A percentile compares a stretch with the other conserved stretches of the same genome.
phyloP scores from a whole-genome alignment of 1,140 invertebrate species.

The Panagrolaimus sp. region DNA sequence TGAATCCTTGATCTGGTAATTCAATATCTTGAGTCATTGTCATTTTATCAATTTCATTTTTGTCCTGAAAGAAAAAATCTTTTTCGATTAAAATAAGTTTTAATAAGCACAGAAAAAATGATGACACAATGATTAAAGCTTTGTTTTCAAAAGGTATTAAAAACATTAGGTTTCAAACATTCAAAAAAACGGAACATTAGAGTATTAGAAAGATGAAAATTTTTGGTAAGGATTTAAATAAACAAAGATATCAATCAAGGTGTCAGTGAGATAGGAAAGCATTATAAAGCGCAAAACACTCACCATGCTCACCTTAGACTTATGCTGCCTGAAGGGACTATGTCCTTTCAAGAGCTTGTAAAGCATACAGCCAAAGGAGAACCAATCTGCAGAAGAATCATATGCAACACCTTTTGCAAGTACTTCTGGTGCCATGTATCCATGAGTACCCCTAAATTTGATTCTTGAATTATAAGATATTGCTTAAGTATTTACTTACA shows the following conservation, averaged over 20 bases:
- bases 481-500: slow-evolving; percentile 68
- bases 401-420: slow-evolving; percentile 95
- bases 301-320: slow-evolving; percentile 71
- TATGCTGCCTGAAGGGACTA: slow-evolving; percentile 97
- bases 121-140: neutral
- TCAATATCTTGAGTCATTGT: slow-evolving; percentile 96
- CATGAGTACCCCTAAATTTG: slow-evolving; percentile 97
- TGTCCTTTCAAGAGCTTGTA: slow-evolving; percentile 99
- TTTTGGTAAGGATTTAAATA: too few relatives aligned
- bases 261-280: neutral
- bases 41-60: slow-evolving; percentile 99
- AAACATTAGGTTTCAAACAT: neutral
- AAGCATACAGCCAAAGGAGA: slow-evolving; percentile 98
- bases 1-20: slow-evolving; percentile 85
- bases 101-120: slow-evolving; percentile 2
- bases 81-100: slow-evolving; percentile 32
- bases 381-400: slow-evolving; percentile 99
- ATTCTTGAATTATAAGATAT: slow-evolving; percentile 46
- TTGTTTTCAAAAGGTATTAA: slow-evolving; percentile 3
- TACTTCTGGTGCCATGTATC: slow-evolving; percentile 99
- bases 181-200: neutral
- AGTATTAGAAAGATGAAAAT: neutral
- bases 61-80: slow-evolving; percentile 66
- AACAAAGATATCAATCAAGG: too few relatives aligned
- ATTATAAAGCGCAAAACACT: slow-evolving; percentile 13